Evolutionary conservation across 2,113 vertebrate species (phyloP), one percentile per base, ranked within the genome.

Genomic region (Nothoprocta perdicaria): DNA sequence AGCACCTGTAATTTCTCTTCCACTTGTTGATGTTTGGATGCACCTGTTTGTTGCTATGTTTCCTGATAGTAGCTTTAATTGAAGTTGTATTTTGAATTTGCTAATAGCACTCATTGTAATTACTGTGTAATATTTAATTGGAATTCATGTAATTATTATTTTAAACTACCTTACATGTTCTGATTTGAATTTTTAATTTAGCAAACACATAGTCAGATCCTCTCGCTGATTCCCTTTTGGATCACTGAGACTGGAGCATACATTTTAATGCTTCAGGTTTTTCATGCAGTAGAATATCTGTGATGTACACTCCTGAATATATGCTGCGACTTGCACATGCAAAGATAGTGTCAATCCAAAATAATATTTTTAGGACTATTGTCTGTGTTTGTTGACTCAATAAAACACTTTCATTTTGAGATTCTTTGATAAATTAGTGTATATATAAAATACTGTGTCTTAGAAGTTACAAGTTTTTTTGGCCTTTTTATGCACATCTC

Each of bases 61-160:
- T 52, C 65, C 3, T 9, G 76, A 67, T 73, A 74, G 75, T 23
- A 88, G 93, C 91, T 95, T 85, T 82, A 93, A 65, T 93, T 85
- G 29, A 92, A 71, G 79, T 48, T 76, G 69, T 93, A 31, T 89
- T 96, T 95, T 45, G 90, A 92, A 92, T 95, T 93, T 96, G 83
- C 95, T 91, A 71, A 91, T 96, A 95, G 89, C 92, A 96, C 96
- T 97, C 93, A 62, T 93, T 96, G 92, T 97, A 97, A 97, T 98
- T 97, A 97, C 87, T 27, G 65, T 57, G 79, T 94, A 93, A 89
- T 88, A 84, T 79, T n/a, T 96, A 97, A 97, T 65, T 74, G 93
- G 92, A 91, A 96, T 91, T 95, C 91, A 40, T 96, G 92, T 97
- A 97, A 98, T 98, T 97, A 97, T 98, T 97, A 96, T 96, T 97